phyloP scores from a whole-genome alignment of 2,113 vertebrate species.

The Gallinago jamesoni region DNA sequence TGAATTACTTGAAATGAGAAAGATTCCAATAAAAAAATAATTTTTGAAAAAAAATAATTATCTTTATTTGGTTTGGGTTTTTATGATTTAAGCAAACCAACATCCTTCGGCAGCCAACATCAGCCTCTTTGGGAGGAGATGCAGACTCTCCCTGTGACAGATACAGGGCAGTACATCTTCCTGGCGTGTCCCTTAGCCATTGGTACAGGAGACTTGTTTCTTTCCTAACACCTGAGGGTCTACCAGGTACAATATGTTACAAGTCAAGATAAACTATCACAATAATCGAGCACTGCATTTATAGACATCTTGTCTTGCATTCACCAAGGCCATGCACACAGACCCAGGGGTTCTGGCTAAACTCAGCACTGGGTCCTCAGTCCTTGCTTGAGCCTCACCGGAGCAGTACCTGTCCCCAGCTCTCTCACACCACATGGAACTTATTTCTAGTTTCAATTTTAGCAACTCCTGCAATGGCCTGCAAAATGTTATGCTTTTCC shows the following conservation, averaged over 20 bases:
- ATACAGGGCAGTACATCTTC: not conserved
- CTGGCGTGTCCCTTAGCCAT: not conserved
- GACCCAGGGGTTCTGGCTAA: not conserved
- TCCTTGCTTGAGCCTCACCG: not conserved
- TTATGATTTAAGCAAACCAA: not conserved
- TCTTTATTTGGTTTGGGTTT: not conserved
- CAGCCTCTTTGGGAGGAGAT: not conserved
- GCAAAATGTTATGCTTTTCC: not conserved
- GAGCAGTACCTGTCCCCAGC: not conserved
- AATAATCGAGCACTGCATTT: not conserved
- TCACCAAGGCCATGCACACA: accelerated
- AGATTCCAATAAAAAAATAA: not conserved
- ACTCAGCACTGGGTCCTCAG: not conserved
- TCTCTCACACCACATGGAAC: not conserved
- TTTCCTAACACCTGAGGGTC: not conserved
- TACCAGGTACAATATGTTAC: accelerated
- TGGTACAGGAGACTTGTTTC: not conserved
- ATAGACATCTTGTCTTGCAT: not conserved
- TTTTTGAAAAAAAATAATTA: not conserved
- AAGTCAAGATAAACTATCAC: not conserved
- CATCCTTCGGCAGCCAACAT: not conserved
- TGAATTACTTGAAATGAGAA: not conserved
- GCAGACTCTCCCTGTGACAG: not conserved
- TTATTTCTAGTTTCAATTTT: not conserved
- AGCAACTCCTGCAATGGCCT: not conserved